Base-by-base conservation (phyloP, 2,113 vertebrate genomes). In the Campylorhamphus procurvoides region DNA sequence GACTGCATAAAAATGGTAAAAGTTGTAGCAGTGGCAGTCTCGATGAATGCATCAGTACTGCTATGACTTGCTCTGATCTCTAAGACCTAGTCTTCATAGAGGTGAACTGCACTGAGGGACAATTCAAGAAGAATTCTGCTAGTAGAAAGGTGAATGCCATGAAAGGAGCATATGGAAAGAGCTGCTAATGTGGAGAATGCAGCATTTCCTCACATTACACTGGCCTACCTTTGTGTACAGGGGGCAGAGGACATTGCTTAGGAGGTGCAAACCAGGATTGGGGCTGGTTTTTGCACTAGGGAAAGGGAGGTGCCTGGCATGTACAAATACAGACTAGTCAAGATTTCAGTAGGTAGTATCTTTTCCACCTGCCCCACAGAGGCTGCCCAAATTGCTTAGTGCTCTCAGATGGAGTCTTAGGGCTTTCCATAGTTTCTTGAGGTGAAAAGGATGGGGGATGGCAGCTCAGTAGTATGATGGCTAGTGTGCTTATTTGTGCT, bases 191-290 rank as follows among this genome's bases (percentile, higher is more conserved):
- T 16, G 47, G 13, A 28, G 59, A 56, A 46, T 0, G 1, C 56
- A 44, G 58, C 4, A 1, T 59, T 81, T 40, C 11, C 68, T 75
- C 17, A 4, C 0, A 0, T 76, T 37, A 3, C 10, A 2, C 15
- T 14, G 47, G 10, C 13, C 42, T 23, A 14, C 18, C 17, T 35
- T 20, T 58, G 31, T 14, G n/a, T 50, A 1, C 4, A 27, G n/a
- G 19, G 22, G 3, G 3, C 58, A n/a, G 53, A 27, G 60, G 35
- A 14, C 14, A 10, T 23, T n/a, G 44, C 27, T 19, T 31, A 35
- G 14, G 12, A 4, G 46, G 31, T 37, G 47, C 67, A 84, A 50
- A 17, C 47, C 33, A 25, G 67, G 42, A 12, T 0, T 28, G 46
- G 69, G 59, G 6, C 35, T 88, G 59, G 31, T 9, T 42, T 73